These are phyloP conservation scores for Drosophila tanythrix DNA, from an alignment of 2,888 invertebrate species.

Conservation along the genomic window DNA sequence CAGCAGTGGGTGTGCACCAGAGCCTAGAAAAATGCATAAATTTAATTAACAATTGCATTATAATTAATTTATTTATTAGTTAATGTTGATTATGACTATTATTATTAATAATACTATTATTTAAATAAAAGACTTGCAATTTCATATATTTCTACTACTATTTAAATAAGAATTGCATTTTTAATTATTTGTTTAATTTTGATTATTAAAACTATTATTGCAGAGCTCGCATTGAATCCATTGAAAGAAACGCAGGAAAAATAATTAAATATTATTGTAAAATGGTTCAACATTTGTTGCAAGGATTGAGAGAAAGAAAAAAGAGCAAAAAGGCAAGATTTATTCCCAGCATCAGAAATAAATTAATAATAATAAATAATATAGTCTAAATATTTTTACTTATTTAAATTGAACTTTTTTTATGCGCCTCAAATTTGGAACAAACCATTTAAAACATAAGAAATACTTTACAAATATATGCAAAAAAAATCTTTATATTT, in stretches of 20 bases:
- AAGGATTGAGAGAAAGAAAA: not conserved
- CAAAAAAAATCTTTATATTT: not conserved
- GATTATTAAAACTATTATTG: not conserved
- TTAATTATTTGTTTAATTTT: not conserved
- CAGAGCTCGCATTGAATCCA: not conserved
- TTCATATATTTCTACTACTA: not conserved
- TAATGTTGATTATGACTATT: not conserved
- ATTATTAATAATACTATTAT: not conserved
- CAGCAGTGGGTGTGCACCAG: conserved; percentile 97
- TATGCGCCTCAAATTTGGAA: not conserved
- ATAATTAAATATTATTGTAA: not conserved
- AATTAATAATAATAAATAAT: not conserved
- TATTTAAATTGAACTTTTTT: not conserved
- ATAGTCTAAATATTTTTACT: not conserved
- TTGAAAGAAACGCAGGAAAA: not conserved
- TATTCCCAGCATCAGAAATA: not conserved
- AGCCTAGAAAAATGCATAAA: conserved; percentile 86
- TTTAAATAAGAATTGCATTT: not conserved
- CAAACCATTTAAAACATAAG: no score
- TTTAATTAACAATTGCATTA: not conserved
- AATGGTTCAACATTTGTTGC: not conserved
- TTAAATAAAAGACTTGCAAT: not conserved
- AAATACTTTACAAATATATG: not conserved
- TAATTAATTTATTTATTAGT: not conserved
- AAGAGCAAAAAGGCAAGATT: not conserved